Conservation (phyloP, 2,888 invertebrate genomes). For the Rotaria macrura region DNA sequence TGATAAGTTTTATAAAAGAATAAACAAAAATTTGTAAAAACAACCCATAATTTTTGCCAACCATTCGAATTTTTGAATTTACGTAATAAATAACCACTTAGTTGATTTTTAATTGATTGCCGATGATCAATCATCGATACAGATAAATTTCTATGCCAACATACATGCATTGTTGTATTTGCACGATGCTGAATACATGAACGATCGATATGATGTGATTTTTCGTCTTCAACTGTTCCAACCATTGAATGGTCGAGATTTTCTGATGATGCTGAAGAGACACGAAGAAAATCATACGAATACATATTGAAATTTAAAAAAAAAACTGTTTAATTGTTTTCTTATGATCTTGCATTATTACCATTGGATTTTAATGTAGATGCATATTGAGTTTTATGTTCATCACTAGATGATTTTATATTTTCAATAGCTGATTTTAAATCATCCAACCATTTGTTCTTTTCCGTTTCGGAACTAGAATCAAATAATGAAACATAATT, state of each 20-base stretch:
- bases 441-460: conserved; percentile 17
- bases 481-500: neutral
- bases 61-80: conserved; percentile 97
- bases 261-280: neutral
- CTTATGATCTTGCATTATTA: neutral
- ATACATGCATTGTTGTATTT: conserved; percentile 70
- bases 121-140: conserved; percentile 65
- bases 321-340: too few species aligned
- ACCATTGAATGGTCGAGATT: neutral
- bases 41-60: conserved; percentile 98
- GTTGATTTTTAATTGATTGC: conserved; percentile 56
- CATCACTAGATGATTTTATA: neutral
- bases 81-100: conserved; percentile 83
- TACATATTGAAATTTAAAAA: too few species aligned
- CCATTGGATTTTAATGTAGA: conserved; percentile 14
- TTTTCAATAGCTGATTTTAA: neutral
- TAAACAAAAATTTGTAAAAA: conserved; percentile 85
- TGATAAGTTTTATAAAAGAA: conserved; percentile 95
- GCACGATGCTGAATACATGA: conserved; percentile 40
- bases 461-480: conserved; percentile 36
- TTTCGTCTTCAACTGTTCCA: neutral
- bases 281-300: too few species aligned
- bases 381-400: conserved; percentile 7
- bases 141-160: conserved; percentile 84
- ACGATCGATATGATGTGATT: neutral